Evolutionary conservation across 2,113 vertebrate genomes (phyloP).

Genomic region (Hemibagrus wyckioides): DNA sequence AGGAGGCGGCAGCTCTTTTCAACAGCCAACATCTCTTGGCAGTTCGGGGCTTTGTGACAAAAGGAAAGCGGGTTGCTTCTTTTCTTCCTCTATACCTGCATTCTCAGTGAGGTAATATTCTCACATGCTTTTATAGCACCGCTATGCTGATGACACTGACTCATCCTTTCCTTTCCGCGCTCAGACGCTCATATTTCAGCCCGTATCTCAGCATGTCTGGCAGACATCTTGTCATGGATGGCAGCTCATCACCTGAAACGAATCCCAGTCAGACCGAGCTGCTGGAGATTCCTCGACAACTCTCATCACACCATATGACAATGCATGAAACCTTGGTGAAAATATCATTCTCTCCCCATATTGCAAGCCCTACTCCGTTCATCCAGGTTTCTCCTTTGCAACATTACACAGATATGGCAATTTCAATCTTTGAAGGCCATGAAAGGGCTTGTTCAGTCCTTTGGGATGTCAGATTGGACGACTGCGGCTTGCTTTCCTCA

Average conservation of each 20-base stretch:
- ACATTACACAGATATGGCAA: not conserved
- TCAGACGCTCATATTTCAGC: not conserved
- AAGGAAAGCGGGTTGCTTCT: too few species aligned
- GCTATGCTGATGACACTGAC: not conserved
- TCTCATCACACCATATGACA: not conserved
- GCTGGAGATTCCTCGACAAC: not conserved
- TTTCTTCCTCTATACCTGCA: not conserved
- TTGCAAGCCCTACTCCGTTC: not conserved
- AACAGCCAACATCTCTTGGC: too few species aligned
- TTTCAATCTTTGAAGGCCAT: not conserved
- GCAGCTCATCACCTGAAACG: constrained; percentile 15
- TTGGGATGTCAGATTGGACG: not conserved
- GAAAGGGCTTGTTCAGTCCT: not conserved
- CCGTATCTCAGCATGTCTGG: not conserved
- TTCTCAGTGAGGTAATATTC: not conserved
- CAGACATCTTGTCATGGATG: constrained; percentile 12
- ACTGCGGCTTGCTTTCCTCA: not conserved
- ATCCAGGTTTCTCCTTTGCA: not conserved
- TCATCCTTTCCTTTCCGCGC: not conserved
- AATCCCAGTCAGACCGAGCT: not conserved
- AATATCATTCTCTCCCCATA: not conserved
- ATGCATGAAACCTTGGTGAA: not conserved
- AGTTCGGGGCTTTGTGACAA: too few species aligned
- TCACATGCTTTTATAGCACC: not conserved
- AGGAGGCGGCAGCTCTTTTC: too few species aligned